A percentile compares a stretch with the other conserved stretches of the same genome.
Evolutionary conservation across 2,113 vertebrate genomes (phyloP).

Genomic region (Lophura nycthemera): DNA sequence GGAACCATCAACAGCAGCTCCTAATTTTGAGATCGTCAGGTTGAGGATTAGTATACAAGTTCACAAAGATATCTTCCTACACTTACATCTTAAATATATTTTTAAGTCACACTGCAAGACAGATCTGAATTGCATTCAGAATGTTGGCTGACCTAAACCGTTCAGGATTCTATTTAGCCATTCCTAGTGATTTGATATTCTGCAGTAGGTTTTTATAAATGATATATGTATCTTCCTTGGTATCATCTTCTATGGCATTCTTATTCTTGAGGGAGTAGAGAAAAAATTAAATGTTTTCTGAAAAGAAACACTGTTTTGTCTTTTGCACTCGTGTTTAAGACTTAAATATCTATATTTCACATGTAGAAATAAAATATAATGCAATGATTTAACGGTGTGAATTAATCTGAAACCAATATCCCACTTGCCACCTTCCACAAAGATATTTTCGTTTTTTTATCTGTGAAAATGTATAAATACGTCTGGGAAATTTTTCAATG

Average conservation of each 20-base stretch:
- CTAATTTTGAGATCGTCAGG: not conserved
- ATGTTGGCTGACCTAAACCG: not conserved
- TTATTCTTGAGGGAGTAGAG: not conserved
- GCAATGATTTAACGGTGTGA: not conserved
- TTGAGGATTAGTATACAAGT: not conserved
- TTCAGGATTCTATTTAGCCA: not conserved
- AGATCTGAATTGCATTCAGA: not conserved
- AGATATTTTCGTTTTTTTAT: not conserved
- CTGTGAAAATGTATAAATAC: not conserved
- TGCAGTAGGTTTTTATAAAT: not conserved
- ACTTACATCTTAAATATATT: not conserved
- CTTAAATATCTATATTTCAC: not conserved
- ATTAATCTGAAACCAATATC: not conserved
- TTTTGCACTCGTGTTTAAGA: not conserved
- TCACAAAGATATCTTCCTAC: not conserved
- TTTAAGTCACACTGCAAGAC: not conserved
- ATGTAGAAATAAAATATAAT: not conserved
- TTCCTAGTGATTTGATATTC: not conserved
- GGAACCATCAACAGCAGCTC: not conserved
- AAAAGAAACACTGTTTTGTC: not conserved
- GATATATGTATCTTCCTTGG: not conserved
- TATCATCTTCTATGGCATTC: not conserved
- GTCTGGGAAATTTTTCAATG: not conserved
- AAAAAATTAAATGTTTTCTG: not conserved
- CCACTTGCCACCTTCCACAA: not conserved